Evolutionary conservation across 2,113 vertebrate species (phyloP), one percentile per base, ranked within the genome.

Genomic region (Gulo gulo): DNA sequence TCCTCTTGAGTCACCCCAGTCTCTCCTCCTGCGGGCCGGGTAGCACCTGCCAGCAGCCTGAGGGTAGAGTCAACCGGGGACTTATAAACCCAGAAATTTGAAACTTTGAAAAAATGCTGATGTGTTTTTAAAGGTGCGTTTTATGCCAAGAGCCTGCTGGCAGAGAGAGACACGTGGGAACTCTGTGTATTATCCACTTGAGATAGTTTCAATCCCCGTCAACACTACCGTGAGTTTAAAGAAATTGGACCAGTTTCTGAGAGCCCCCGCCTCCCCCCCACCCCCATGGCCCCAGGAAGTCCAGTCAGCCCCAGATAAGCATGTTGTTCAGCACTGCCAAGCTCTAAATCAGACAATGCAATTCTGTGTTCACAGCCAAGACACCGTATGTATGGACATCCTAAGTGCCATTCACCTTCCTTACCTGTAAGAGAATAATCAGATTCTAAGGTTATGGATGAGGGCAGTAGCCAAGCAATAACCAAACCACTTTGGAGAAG

Each of bases 61-160:
- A 87, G 91, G 91, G 65, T 73, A 91, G 86, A 96, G 34, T 65
- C 93, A 95, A 61, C 83, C 29, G 12, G 78, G 88, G 78, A 79
- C 88, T 91, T 94, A 97, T 91, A 97, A 97, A 98, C 69, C 50
- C 92, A 88, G 92, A 97, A 95, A 96, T 36, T 20, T 96, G 78
- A 98, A 97, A 93, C 80, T 74, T 76, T 4, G n/a, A 18, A n/a
- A 90, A 90, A 97, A 83, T 67, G 71, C 81, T 83, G 31, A 61
- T 96, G 45, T 94, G 91, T 96, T 96, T 97, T 96, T 90, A 96
- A 97, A 97, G 45, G 59, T 84, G 15, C 34, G 4, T 76, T 95
- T 84, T 86, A 82, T 97, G 94, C 97, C 92, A 96, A 94, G 93
- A 91, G 82, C 83, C 81, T 94, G 82, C 88, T 98, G 97, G 92